A percentile compares a stretch with the other conserved stretches of the same genome.
phyloP scores from a whole-genome alignment of 2,888 invertebrate species.

The Mellilla xanthometata region DNA sequence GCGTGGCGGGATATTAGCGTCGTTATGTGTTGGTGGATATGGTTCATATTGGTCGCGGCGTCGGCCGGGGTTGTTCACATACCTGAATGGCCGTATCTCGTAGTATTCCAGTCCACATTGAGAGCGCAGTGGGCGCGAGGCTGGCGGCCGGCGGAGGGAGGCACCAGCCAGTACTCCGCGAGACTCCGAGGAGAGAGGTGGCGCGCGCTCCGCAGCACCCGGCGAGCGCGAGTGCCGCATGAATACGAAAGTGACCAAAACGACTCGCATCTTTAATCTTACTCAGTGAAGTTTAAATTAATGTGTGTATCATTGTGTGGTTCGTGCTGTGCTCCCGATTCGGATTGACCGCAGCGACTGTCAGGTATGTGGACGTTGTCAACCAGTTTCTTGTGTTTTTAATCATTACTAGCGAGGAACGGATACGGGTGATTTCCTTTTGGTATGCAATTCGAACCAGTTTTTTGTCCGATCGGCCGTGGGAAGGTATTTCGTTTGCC shows the following conservation, averaged over 20 bases:
- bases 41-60: constrained; percentile 52
- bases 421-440: constrained; percentile 68
- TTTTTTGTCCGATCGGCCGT: constrained; percentile 73
- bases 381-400: constrained; percentile 44
- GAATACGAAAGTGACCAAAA: constrained; percentile 38
- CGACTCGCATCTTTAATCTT: constrained; percentile 58
- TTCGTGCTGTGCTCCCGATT: constrained; percentile 23
- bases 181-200: constrained; percentile 33
- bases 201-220: constrained; percentile 35
- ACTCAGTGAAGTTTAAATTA: constrained; percentile 61
- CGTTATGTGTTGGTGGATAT: constrained; percentile 44
- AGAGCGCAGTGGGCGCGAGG: constrained; percentile 31
- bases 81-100: constrained; percentile 77
- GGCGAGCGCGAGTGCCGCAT: constrained; percentile 54
- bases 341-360: constrained; percentile 37
- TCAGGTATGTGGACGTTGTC: constrained; percentile 48
- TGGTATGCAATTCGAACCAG: constrained; percentile 69
- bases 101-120: constrained; percentile 68
- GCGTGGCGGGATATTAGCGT: constrained; percentile 39
- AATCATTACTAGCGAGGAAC: constrained; percentile 53
- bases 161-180: constrained; percentile 51
- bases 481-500: constrained; percentile 68
- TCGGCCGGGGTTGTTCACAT: constrained; percentile 68
- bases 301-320: constrained; percentile 51
- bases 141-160: background rate